These are phyloP conservation scores for Lordiphosa clarofinis DNA, from an alignment of 1,140 invertebrate genomes.

Conservation along the genomic window DNA sequence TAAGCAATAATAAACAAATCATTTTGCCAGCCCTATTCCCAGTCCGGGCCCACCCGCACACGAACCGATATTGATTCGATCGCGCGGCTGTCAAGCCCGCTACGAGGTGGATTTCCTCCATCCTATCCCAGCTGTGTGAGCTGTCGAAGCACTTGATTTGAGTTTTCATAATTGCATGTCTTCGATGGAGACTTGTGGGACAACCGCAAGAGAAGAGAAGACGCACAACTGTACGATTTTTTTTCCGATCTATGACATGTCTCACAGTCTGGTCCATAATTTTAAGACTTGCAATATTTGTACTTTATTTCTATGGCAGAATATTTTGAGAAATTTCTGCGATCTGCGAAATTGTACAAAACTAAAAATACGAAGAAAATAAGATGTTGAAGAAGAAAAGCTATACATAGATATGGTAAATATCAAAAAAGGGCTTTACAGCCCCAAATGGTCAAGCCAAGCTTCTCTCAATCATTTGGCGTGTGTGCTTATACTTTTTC, in stretches of 20 bases:
- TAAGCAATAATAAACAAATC: constrained; percentile 75
- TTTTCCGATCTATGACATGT: not conserved
- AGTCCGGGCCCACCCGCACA: constrained; percentile 54
- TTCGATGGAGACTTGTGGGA: constrained; percentile 28
- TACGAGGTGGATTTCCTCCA: constrained; percentile 37
- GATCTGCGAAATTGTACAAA: too few relatives aligned
- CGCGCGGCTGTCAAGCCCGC: constrained; percentile 45
- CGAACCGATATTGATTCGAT: constrained; percentile 64
- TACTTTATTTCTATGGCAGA: not conserved
- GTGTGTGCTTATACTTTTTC: too few relatives aligned
- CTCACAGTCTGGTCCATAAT: constrained; percentile 11
- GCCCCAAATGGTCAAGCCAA: too few relatives aligned
- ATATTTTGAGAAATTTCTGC: too few relatives aligned
- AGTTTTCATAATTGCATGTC: constrained; percentile 66
- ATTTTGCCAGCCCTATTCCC: constrained; percentile 23
- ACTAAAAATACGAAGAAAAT: too few relatives aligned
- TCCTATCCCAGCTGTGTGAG: constrained; percentile 20
- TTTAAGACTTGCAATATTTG: not conserved
- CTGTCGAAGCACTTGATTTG: constrained; percentile 65
- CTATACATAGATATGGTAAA: too few relatives aligned
- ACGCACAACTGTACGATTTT: constrained; percentile 4
- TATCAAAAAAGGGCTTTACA: too few relatives aligned
- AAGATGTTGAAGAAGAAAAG: too few relatives aligned
- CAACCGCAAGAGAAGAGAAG: constrained; percentile 1
- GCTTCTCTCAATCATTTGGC: too few relatives aligned